Percentiles rank a stretch among this genome's conserved stretches.
Evolutionary conservation across 2,888 invertebrate species (phyloP).

Genomic region (Coelogynopora nodosa): DNA sequence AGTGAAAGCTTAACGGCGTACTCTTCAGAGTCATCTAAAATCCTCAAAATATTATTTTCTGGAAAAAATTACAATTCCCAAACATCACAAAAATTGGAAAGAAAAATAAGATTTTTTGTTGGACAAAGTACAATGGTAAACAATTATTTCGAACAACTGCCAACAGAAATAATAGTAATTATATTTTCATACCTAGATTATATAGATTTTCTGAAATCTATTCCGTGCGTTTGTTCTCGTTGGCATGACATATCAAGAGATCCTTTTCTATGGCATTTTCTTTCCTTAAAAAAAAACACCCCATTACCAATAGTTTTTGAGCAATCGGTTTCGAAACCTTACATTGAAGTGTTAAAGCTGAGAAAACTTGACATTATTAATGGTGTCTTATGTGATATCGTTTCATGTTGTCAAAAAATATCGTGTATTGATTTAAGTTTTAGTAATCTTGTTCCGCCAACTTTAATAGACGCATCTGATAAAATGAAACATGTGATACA

Average conservation of each 20-base stretch:
- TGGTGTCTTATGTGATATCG: background rate
- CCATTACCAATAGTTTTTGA: background rate
- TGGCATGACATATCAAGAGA: background rate
- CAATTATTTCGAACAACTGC: background rate
- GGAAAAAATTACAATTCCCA: too few species aligned
- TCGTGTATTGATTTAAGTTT: background rate
- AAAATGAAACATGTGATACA: background rate
- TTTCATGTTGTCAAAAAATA: background rate
- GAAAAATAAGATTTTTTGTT: too few species aligned
- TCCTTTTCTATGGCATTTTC: background rate
- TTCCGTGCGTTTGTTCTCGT: background rate
- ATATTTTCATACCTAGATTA: background rate
- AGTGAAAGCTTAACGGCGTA: too few species aligned
- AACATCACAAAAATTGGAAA: too few species aligned
- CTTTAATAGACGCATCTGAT: background rate
- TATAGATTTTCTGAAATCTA: background rate
- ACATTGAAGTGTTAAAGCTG: background rate
- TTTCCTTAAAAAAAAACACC: background rate
- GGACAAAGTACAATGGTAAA: too few species aligned
- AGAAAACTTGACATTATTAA: background rate
- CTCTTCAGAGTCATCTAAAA: too few species aligned
- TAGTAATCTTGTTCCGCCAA: background rate
- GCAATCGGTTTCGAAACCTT: background rate
- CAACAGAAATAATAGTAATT: background rate
- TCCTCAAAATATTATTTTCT: too few species aligned